phyloP scores from a whole-genome alignment of 2,113 vertebrate species.

The Sterrhoptilus dennistouni region DNA sequence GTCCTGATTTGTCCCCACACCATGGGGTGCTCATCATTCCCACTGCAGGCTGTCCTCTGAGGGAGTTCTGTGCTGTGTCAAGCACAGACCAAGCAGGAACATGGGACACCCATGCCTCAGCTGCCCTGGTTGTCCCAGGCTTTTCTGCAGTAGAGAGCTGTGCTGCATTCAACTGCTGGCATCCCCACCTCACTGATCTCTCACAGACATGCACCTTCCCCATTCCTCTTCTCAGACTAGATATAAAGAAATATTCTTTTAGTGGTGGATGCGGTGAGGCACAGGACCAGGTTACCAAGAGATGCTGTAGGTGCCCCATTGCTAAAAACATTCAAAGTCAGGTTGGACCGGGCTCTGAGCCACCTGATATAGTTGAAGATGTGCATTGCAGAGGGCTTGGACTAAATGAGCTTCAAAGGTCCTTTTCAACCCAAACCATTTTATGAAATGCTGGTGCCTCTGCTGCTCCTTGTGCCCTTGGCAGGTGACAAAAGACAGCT shows the following conservation, averaged over 20 bases:
- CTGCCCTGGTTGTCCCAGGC: fast-evolving
- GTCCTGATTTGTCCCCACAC: not conserved
- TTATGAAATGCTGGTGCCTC: not conserved
- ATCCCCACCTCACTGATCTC: not conserved
- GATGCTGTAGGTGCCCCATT: not conserved
- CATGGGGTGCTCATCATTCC: fast-evolving
- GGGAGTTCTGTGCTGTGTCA: not conserved
- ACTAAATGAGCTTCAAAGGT: not conserved
- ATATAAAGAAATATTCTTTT: not conserved
- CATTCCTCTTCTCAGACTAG: not conserved
- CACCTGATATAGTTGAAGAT: not conserved
- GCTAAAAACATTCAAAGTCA: not conserved
- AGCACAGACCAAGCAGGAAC: not conserved
- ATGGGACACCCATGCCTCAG: not conserved
- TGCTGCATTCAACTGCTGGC: not conserved
- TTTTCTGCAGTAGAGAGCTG: not conserved
- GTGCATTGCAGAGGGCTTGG: not conserved
- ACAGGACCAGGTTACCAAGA: not conserved
- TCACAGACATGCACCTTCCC: not conserved
- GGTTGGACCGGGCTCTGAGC: not conserved
- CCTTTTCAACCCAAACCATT: not conserved
- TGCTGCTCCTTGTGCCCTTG: not conserved
- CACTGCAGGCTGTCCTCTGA: not conserved
- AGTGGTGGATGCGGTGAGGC: not conserved
- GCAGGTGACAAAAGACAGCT: not conserved